Evolutionary conservation across 2,888 invertebrate species (phyloP), one percentile per base, ranked within the genome.

Genomic region (Eumerus sabulonum): DNA sequence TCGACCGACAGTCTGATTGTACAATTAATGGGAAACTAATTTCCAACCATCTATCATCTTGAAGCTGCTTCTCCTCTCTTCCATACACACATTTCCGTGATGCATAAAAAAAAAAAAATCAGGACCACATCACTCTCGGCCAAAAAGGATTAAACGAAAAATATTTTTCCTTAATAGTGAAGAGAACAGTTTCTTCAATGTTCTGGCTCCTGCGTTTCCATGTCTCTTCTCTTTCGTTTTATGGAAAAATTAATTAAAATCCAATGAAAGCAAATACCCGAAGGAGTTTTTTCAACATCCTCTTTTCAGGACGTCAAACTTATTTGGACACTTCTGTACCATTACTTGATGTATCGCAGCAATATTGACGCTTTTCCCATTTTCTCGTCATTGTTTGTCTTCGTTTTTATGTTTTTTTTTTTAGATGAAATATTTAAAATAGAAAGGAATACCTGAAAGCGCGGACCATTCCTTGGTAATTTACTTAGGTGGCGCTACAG

Each of bases 11-110:
- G 45, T 68, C 12, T 64, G 74, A 79, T 79, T 79, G 74, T 40
- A 70, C 64, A 74, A 70, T 79, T 79, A 79, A 79, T 79, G 79
- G 68, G 74, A 79, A 79, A 79, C 79, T 79, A 79, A 79, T 79
- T 79, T 60, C 60, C 40, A 64, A 63, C 48, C 59, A 79, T 79
- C 79, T 68, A 79, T 79, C 79, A 79, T 79, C 45, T 47, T 50
- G 13, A 63, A 35, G 59, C 62, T 59, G 68, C 74, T 27, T 60
- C 45, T 60, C 50, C 54, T 72, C 38, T 56, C 9, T 2, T 40
- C 5, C 3, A 11, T 40, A n/a, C n/a, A 3, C n/a, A 3, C 40
- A 40, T 40, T 40, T 1, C 1, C 40, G 11, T 27, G 27, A 27
- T 27, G 2, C 27, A 2, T 4, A 27, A 27, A 27, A 27, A 27